Conservation (phyloP, 1,140 invertebrate species). For the Linepithema humile region DNA sequence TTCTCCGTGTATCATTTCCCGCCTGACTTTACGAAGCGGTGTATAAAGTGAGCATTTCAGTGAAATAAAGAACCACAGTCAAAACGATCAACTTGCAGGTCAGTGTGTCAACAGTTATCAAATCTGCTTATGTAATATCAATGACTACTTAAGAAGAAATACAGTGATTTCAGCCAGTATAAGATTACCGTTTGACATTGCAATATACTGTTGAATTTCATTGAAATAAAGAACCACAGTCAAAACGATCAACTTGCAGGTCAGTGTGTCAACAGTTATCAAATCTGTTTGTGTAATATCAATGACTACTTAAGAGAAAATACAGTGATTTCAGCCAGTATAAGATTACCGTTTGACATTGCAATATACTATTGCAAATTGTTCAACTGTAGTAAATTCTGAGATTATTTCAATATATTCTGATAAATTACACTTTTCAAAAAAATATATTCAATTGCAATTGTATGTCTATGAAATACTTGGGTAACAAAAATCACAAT, state of each 20-base stretch:
- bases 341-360: neutral
- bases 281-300: neutral
- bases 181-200: neutral
- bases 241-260: constrained; percentile 26
- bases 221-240: neutral
- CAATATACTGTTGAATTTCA: neutral
- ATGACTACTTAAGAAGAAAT: neutral
- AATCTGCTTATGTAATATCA: neutral
- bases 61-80: neutral
- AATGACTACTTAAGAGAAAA: neutral
- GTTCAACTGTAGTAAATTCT: neutral
- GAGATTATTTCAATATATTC: neutral
- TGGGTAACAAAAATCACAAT: neutral
- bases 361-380: neutral
- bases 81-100: constrained; percentile 39
- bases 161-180: too few species aligned
- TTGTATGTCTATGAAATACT: neutral
- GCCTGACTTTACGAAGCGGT: neutral
- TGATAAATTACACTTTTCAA: too few species aligned
- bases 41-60: constrained; percentile 33
- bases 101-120: constrained; percentile 24
- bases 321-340: neutral
- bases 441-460: neutral
- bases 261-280: constrained; percentile 36
- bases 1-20: constrained; percentile 36